Evolutionary conservation across 2,113 vertebrate species (phyloP), one percentile per base, ranked within the genome.

Genomic region (Sorex araneus): DNA sequence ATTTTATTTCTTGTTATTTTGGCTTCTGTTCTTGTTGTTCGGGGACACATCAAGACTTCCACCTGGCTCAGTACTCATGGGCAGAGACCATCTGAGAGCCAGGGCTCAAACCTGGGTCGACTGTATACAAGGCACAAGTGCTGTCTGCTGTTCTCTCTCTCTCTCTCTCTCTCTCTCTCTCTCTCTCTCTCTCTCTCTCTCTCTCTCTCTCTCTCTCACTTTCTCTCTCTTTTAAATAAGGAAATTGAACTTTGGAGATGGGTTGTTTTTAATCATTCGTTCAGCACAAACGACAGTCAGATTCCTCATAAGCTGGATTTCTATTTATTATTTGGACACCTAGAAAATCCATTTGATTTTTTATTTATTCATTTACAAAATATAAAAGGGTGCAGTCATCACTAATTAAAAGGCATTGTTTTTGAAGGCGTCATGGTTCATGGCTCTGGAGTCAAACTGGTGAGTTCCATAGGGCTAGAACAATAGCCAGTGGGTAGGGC

Each of bases 341-440:
- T 16, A 84, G 71, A 67, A 66, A 95, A 91, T 1, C 4, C 1
- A 85, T 40, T 78, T 88, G 8, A 70, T 77, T 84, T 87, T 87
- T 45, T 32, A 25, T 54, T 82, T 67, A 12, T 63, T 84, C 54
- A 27, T 40, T 5, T 90, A 16, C 6, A 76, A 36, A 57, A 73
- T 79, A 82, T 64, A 90, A 10, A n/a, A 28, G 15, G 60, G 10
- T 40, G 34, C 18, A 54, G 15, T 54, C 13, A 16, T 54, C 54
- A 54, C 12, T 54, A 16, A 54, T 54, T 54, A 54, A 1, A 13
- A 54, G 79, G n/a, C 8, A 13, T 36, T 79, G 3, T n/a, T 91
- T 93, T 69, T 19, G 23, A 32, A 80, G 16, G 36, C 30, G 32
- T 63, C 16, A 19, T 32, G 19, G 27, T 36, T 76, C 47, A 40